A percentile compares a stretch with the other conserved stretches of the same genome.
Evolutionary conservation across 2,113 vertebrate species (phyloP).

Genomic region (Bubo scandiacus): DNA sequence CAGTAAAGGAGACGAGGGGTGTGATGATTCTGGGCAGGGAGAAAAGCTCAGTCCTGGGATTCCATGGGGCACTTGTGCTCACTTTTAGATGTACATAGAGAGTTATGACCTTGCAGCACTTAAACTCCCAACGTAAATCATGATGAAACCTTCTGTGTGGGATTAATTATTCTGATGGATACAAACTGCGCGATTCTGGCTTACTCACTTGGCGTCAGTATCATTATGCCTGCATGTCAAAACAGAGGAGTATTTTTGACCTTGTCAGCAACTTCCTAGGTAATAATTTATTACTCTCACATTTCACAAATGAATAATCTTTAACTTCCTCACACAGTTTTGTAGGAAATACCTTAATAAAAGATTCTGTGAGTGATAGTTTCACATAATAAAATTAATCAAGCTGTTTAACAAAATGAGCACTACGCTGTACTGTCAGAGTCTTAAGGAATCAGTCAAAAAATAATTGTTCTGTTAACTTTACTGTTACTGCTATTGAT

Average conservation of each 20-base stretch:
- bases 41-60: neutral
- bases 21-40: neutral
- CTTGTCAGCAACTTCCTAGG: neutral
- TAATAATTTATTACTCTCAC: neutral
- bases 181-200: accelerated
- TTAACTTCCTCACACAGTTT: neutral
- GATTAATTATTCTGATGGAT: neutral
- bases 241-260: neutral
- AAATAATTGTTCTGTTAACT: neutral
- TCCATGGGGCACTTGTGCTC: neutral
- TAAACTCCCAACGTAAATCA: neutral
- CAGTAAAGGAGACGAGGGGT: neutral
- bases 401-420: neutral
- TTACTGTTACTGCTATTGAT: neutral
- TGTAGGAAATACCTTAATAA: neutral
- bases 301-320: neutral
- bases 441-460: neutral
- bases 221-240: neutral
- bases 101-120: neutral
- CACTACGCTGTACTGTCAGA: neutral
- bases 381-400: neutral
- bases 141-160: neutral
- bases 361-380: neutral
- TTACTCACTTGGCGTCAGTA: neutral
- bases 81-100: neutral